Base-by-base conservation (phyloP, 2,113 vertebrate genomes). In the Pipa parva region DNA sequence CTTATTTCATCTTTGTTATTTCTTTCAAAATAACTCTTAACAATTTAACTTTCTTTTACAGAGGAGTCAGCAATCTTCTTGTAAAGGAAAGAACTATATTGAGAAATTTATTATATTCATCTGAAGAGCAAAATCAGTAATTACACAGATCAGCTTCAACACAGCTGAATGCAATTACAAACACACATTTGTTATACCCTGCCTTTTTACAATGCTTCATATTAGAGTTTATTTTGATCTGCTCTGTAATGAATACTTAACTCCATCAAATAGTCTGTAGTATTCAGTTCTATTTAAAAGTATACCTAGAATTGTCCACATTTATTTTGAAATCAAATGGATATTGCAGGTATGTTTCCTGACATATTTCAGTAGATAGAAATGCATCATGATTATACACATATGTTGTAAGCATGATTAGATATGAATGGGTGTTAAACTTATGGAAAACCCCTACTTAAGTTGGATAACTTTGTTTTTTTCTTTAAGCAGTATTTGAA, bases 141-240 rank as follows among this genome's bases (percentile, higher is more conserved):
- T 85, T 83, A 80, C 74, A 77, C 80, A 77, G 75, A 86, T 82
- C 77, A 85, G 81, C 81, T 65, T 65, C 51, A 65, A 65, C 63
- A 83, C 84, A 89, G 85, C 79, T 89, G 88, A 88, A 83, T 76
- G 79, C 64, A 83, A 79, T 87, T 85, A 84, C 83, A 63, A 82
- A 45, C 63, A 65, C 21, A 52, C 50, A 51, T 55, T 65, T 56
- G 60, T 56, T 65, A 36, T 65, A 27, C 63, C 28, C 26, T 46
- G 63, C 63, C 28, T 27, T 56, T 65, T 54, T 45, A 55, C 49
- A 64, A 64, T 55, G 50, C 24, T 28, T 55, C 24, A 64, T 64
- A 64, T 42, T 25, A 54, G 54, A 27, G 52, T 64, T 64, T 55
- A 1, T 27, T 52, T 39, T 33, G 26, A 31, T 39, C 39, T 54